Base-by-base conservation (phyloP, 2,113 vertebrate genomes). In the Promerops cafer region DNA sequence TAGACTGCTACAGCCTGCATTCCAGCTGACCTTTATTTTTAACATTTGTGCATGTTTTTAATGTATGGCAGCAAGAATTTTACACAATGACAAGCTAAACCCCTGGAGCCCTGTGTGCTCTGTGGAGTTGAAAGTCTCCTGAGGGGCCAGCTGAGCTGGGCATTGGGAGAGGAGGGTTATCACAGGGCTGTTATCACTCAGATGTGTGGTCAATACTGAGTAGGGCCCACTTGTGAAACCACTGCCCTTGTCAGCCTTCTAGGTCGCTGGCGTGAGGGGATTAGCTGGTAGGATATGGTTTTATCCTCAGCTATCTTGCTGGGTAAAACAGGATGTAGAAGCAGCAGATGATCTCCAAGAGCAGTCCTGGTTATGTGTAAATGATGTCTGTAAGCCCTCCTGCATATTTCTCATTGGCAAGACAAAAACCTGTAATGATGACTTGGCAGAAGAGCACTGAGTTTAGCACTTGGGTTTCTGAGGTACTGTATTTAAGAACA, bases 1-100 rank as follows among this genome's bases (percentile, higher is more conserved):
- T 83, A 78, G 80, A 87, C 49, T 84, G 61, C 47, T 83, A 42
- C 9, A 69, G 22, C 17, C 79, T 89, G 44, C 50, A 92, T 97
- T 92, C 33, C 53, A 70, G 24, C 1, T 96, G 75, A 88, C 68
- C 75, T 86, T 90, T 87, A 65, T 96, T 96, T 96, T 77, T 78
- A 93, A 81, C 28, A 77, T 83, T 93, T 92, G 8, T 40, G 8
- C 31, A 45, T 40, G 80, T 83, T 72, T 87, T 80, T 81, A 49
- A 56, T 78, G 26, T 30, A 13, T 75, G 56, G 79, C 59, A 93
- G 31, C 42, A 89, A 65, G 26, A 87, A 61, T 78, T 85, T 92
- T 92, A 42, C 30, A 85, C 39, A 68, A 35, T 2, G 23, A 81
- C 22, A 75, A 69, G 33, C 13, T 17, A 52, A 77, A 70, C 13